phyloP scores from a whole-genome alignment of 2,797 vertebrate species.

The Pipistrellus pygmaeus region DNA sequence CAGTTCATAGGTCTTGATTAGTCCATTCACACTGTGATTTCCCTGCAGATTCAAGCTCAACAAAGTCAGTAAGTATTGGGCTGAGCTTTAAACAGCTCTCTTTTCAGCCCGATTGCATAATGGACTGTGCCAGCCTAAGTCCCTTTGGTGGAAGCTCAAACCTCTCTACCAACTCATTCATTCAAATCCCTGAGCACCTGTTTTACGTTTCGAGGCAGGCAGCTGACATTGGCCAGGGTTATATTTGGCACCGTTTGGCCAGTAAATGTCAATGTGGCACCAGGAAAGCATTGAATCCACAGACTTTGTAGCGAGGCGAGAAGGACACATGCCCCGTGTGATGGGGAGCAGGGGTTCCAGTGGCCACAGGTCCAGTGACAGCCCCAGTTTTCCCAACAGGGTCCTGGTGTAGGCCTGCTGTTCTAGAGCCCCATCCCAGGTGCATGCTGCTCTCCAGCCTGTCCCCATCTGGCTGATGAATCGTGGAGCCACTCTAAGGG shows the following conservation, averaged over 20 bases:
- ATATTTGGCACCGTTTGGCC: background rate
- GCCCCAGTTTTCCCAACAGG: background rate
- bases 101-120: constrained; percentile 42
- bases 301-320: background rate
- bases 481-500: background rate
- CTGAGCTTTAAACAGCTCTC: constrained; percentile 58
- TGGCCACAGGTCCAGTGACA: background rate
- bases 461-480: background rate
- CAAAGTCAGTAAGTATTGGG: constrained; percentile 66
- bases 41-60: constrained; percentile 71
- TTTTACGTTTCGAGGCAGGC: background rate
- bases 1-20: constrained; percentile 64
- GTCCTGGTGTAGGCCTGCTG: background rate
- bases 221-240: background rate
- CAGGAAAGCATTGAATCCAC: background rate
- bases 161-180: background rate
- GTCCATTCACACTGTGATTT: constrained; percentile 74
- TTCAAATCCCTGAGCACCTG: background rate
- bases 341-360: background rate
- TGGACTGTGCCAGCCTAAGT: background rate
- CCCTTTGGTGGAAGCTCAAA: constrained; percentile 44
- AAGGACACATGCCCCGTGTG: background rate
- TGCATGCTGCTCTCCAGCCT: background rate
- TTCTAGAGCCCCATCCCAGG: background rate
- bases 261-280: background rate